Percentiles rank a stretch among this genome's conserved stretches.
Evolutionary conservation across 2,888 invertebrate species (phyloP).

Genomic region (Plemyria rubiginata): DNA sequence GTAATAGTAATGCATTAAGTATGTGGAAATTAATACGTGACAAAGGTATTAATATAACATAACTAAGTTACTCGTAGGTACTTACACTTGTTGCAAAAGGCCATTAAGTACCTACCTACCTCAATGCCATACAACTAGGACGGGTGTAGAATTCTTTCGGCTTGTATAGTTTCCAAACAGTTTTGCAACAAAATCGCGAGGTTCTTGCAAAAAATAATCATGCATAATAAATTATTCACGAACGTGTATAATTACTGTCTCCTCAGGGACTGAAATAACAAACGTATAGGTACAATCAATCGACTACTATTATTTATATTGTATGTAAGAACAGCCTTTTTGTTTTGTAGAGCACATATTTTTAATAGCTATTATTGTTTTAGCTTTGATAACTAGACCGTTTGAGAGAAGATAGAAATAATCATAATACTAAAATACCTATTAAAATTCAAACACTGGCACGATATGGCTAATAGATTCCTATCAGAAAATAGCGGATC

Average conservation of each 20-base stretch:
- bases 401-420: not conserved
- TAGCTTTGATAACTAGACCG: not conserved
- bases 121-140: constrained; percentile 35
- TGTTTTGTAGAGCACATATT: not conserved
- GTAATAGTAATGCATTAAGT: constrained; percentile 21
- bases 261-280: constrained; percentile 17
- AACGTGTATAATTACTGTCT: constrained; percentile 21
- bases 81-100: constrained; percentile 32
- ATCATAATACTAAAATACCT: not conserved
- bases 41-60: constrained; percentile 35
- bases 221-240: constrained; percentile 16
- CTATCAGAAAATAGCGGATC: constrained; percentile 50
- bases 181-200: constrained; percentile 23
- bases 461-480: constrained; percentile 23
- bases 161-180: constrained; percentile 17
- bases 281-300: constrained; percentile 3
- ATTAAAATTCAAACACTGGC: constrained; percentile 4
- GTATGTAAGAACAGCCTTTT: not conserved
- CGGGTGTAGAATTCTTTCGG: constrained; percentile 30
- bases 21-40: constrained; percentile 34
- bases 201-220: constrained; percentile 23
- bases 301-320: not conserved
- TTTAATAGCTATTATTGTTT: not conserved
- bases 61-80: too few species aligned
- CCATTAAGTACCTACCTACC: constrained; percentile 29